These are phyloP conservation scores for Xestia xanthographa DNA, from an alignment of 2,888 invertebrate species.

Conservation along the genomic window DNA sequence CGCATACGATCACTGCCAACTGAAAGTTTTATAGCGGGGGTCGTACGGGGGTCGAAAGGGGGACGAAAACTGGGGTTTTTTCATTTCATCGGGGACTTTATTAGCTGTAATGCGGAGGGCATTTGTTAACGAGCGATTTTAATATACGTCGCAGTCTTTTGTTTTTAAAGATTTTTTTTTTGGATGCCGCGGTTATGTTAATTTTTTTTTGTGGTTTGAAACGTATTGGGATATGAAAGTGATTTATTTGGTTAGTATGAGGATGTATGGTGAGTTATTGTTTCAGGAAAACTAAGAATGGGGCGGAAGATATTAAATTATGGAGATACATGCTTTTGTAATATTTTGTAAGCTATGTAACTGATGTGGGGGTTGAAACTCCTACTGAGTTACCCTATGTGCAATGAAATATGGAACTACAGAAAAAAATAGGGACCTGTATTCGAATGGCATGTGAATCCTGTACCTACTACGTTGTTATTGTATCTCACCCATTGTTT, in stretches of 20 bases:
- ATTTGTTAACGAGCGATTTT: constrained; percentile 80
- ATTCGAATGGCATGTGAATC: neutral
- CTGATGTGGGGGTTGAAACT: neutral
- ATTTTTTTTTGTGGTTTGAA: constrained; percentile 39
- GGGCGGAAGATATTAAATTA: constrained; percentile 24
- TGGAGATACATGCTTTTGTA: constrained; percentile 4
- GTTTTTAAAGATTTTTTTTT: constrained; percentile 62
- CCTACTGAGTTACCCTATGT: neutral
- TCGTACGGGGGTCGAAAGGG: constrained; percentile 44
- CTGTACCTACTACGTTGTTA: neutral
- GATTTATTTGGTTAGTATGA: constrained; percentile 42
- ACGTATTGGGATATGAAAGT: constrained; percentile 38
- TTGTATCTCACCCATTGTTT: neutral
- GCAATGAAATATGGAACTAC: neutral
- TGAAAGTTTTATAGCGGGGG: constrained; percentile 83
- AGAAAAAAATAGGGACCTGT: too few relatives aligned
- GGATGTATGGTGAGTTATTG: constrained; percentile 45
- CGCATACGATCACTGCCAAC: constrained; percentile 74
- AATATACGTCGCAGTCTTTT: constrained; percentile 69
- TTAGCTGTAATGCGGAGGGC: constrained; percentile 82
- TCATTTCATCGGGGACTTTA: constrained; percentile 84
- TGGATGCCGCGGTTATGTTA: constrained; percentile 54
- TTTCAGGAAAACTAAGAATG: constrained; percentile 12
- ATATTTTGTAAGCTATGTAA: neutral
- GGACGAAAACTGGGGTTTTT: constrained; percentile 80